A percentile compares a stretch with the other conserved stretches of the same genome.
Conservation (phyloP, 2,113 vertebrate genomes). For the Crotalus helleri region DNA sequence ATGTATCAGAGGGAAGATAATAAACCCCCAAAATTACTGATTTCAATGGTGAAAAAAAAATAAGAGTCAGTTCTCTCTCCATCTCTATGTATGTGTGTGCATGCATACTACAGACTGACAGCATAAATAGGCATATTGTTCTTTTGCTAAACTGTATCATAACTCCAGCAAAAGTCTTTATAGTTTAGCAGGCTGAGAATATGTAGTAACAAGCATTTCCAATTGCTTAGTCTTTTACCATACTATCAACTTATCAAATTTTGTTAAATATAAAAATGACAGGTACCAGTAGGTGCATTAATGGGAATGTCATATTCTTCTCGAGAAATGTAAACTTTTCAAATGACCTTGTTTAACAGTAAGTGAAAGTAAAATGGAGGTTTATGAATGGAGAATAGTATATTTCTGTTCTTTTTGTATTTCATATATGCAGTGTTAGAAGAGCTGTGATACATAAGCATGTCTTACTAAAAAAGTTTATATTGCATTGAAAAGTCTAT, state of each 20-base stretch:
- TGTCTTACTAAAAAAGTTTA: neutral
- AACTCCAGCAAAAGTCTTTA: constrained; percentile 51
- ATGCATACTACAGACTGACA: constrained; percentile 20
- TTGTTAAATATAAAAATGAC: constrained; percentile 35
- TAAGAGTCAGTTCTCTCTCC: neutral
- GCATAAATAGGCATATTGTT: constrained; percentile 50
- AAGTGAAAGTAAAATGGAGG: neutral
- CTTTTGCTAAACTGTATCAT: constrained; percentile 55
- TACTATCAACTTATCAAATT: constrained; percentile 36
- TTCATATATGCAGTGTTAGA: neutral
- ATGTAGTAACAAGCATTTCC: constrained; percentile 51
- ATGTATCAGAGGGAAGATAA: neutral
- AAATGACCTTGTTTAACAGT: neutral
- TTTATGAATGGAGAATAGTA: neutral
- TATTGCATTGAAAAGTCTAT: neutral
- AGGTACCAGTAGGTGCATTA: constrained; percentile 12
- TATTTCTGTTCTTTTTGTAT: neutral
- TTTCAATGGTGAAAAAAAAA: neutral
- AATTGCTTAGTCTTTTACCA: constrained; percentile 29
- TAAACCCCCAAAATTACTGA: neutral
- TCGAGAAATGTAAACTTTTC: neutral
- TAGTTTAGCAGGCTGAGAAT: constrained; percentile 54
- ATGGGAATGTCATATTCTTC: constrained; percentile 11
- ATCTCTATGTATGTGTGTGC: neutral
- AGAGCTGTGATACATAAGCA: neutral